Conservation (phyloP, 1,140 invertebrate species). For the Pristionchus pacificus region DNA sequence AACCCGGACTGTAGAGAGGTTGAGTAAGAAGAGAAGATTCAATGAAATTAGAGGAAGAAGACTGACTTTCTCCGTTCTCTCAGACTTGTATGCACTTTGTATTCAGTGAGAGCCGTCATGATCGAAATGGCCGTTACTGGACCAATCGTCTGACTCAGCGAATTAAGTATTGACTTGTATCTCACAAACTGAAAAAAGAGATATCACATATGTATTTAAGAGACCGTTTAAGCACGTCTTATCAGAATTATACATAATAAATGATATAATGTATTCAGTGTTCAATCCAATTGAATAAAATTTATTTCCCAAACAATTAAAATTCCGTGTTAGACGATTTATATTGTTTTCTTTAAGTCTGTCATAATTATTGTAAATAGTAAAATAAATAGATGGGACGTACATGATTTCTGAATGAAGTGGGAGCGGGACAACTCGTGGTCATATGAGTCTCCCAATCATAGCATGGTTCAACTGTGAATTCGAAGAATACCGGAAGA, state of each 20-base stretch:
- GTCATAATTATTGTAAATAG: background rate
- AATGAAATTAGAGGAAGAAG: background rate
- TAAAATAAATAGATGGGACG: background rate
- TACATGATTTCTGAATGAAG: conserved; percentile 26
- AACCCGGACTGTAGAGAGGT: too few relatives aligned
- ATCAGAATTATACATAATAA: too few relatives aligned
- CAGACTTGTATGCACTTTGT: conserved; percentile 27
- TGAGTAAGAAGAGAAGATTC: background rate
- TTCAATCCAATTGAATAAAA: too few relatives aligned
- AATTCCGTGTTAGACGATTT: too few relatives aligned
- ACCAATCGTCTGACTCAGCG: conserved; percentile 35
- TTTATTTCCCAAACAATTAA: too few relatives aligned
- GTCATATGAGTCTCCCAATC: conserved; percentile 19
- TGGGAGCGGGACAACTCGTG: conserved; percentile 23
- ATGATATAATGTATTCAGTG: too few relatives aligned
- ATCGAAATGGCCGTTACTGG: conserved; percentile 30
- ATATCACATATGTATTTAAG: too few relatives aligned
- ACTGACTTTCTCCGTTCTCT: conserved; percentile 35
- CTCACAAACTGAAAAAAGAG: conserved; percentile 29
- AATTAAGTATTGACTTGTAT: conserved; percentile 32
- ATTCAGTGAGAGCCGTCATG: conserved; percentile 27
- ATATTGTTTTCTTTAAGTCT: too few relatives aligned
- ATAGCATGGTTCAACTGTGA: conserved; percentile 24
- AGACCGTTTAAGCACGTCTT: too few relatives aligned
- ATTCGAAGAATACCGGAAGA: conserved; percentile 33